These are phyloP conservation scores for Actinopyga echinites DNA, from an alignment of 53 echinoderm and acorn worm genomes.

Conservation along the genomic window DNA sequence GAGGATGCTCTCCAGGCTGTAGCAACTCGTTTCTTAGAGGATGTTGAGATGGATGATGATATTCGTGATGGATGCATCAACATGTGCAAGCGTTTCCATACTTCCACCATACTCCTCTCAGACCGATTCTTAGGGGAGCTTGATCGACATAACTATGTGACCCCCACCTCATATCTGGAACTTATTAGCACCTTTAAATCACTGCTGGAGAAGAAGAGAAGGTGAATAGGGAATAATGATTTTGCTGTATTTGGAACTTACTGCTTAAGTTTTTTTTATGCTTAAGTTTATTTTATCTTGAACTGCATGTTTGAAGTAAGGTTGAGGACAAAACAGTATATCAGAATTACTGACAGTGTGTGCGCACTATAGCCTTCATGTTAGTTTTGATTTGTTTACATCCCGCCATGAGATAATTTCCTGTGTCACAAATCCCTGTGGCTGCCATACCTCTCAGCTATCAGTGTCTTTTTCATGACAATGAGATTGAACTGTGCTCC, in stretches of 20 bases:
- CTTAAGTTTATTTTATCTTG: background rate
- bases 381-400: too few species aligned
- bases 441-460: too few species aligned
- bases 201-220: slow-evolving; percentile 85
- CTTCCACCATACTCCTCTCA: slow-evolving; percentile 77
- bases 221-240: slow-evolving; percentile 31
- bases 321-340: background rate
- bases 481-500: too few species aligned
- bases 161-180: slow-evolving; percentile 95
- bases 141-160: slow-evolving; percentile 95
- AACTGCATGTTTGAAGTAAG: background rate
- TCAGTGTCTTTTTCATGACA: too few species aligned
- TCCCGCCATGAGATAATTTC: too few species aligned
- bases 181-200: slow-evolving; percentile 94
- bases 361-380: too few species aligned
- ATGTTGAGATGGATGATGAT: slow-evolving; percentile 74
- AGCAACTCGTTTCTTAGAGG: slow-evolving; percentile 93
- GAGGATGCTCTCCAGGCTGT: slow-evolving; percentile 99
- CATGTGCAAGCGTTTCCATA: slow-evolving; percentile 96
- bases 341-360: background rate
- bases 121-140: slow-evolving; percentile 79
- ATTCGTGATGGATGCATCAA: slow-evolving; percentile 80
- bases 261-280: background rate
- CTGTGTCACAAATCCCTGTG: too few species aligned
- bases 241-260: background rate